Percentiles rank a stretch among this genome's conserved stretches.
Evolutionary conservation across 2,888 invertebrate genomes (phyloP).

Genomic region (Cryptocheilus praepositus): DNA sequence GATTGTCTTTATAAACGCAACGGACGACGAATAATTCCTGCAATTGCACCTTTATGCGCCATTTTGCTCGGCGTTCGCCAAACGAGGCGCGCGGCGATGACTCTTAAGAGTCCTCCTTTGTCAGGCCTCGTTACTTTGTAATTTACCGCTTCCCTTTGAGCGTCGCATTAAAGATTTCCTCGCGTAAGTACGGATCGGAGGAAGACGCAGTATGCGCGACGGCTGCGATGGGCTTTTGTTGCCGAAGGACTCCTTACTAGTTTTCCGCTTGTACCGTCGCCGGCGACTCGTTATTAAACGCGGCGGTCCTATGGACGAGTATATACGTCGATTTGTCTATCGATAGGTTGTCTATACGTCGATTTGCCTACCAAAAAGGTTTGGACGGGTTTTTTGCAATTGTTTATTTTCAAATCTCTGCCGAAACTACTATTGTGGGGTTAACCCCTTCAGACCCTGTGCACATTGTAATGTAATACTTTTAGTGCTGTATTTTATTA

Average conservation of each 20-base stretch:
- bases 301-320: no score
- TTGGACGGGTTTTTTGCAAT: no score
- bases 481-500: no score
- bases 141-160: conserved; percentile 39
- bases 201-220: conserved; percentile 23
- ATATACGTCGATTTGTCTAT: no score
- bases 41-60: conserved; percentile 29
- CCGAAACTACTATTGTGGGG: no score
- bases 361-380: no score
- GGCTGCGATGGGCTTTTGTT: neutral
- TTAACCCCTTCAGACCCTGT: no score
- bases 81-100: conserved; percentile 31
- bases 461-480: no score
- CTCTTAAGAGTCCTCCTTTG: conserved; percentile 32
- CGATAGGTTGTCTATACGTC: no score
- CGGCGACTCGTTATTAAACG: no score
- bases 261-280: no score
- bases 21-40: conserved; percentile 24
- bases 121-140: conserved; percentile 41
- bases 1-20: conserved; percentile 22
- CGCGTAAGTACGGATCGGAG: conserved; percentile 5
- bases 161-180: conserved; percentile 39
- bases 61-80: conserved; percentile 22
- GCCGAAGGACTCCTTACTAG: neutral
- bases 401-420: no score